A percentile compares a stretch with the other conserved stretches of the same genome.
These are phyloP conservation scores for Dicyrtoma fusca DNA, from an alignment of 2,888 invertebrate genomes.

Conservation along the genomic window DNA sequence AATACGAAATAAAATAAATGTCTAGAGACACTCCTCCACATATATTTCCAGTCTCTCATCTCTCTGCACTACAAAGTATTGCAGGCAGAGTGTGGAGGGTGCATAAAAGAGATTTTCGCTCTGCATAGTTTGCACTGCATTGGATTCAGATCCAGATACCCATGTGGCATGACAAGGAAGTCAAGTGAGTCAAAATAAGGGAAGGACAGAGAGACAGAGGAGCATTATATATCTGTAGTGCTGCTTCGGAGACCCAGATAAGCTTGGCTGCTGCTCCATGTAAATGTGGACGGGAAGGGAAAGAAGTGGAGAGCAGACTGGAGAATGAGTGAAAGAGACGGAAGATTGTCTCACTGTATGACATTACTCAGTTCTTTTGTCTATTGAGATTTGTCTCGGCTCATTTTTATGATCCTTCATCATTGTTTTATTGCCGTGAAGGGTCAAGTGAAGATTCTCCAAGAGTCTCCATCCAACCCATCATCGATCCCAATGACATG, in stretches of 20 bases:
- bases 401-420: constrained; percentile 56
- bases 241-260: background rate
- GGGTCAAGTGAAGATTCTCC: constrained; percentile 39
- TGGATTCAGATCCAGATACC: too few species aligned
- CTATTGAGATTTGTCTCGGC: constrained; percentile 56
- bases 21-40: constrained; percentile 25
- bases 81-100: background rate
- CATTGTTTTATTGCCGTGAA: constrained; percentile 56
- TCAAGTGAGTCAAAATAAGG: background rate
- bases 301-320: background rate
- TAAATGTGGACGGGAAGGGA: background rate
- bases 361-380: constrained; percentile 29
- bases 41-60: background rate
- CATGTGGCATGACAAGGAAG: background rate
- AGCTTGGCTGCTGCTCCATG: constrained; percentile 5
- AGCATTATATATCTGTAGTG: background rate
- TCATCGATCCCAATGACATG: constrained; percentile 40
- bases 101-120: background rate
- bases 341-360: background rate
- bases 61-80: background rate
- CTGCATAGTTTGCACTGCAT: background rate
- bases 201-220: background rate
- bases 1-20: constrained; percentile 33
- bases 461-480: constrained; percentile 36
- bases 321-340: background rate